Evolutionary conservation across 2,113 vertebrate genomes (phyloP).

Genomic region (Geothlypis trichas): DNA sequence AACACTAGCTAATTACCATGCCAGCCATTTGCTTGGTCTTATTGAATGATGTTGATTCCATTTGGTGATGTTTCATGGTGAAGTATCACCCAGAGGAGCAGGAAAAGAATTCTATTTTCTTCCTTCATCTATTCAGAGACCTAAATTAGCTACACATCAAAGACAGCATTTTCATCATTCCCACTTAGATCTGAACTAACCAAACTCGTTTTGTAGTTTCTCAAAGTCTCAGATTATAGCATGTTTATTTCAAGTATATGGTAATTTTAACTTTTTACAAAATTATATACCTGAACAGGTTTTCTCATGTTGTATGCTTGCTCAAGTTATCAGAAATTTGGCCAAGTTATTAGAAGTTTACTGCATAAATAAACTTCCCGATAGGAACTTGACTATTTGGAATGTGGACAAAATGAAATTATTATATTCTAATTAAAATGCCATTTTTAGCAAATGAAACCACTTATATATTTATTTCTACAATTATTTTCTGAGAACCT

Average conservation of each 20-base stretch:
- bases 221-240: not conserved
- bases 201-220: not conserved
- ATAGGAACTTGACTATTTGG: not conserved
- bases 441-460: not conserved
- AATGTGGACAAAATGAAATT: not conserved
- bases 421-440: not conserved
- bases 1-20: not conserved
- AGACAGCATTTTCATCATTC: not conserved
- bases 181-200: not conserved
- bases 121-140: not conserved
- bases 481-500: not conserved
- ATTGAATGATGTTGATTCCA: not conserved
- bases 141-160: not conserved
- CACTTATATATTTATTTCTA: not conserved
- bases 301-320: not conserved
- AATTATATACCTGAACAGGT: not conserved
- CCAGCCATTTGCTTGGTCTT: not conserved
- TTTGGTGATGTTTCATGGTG: not conserved
- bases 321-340: not conserved
- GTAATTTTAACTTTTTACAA: not conserved
- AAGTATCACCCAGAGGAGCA: not conserved
- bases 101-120: not conserved
- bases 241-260: not conserved
- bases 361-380: not conserved
- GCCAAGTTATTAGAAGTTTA: not conserved